Evolutionary conservation across 2,888 invertebrate species (phyloP).

Genomic region (Hydraecia micacea): DNA sequence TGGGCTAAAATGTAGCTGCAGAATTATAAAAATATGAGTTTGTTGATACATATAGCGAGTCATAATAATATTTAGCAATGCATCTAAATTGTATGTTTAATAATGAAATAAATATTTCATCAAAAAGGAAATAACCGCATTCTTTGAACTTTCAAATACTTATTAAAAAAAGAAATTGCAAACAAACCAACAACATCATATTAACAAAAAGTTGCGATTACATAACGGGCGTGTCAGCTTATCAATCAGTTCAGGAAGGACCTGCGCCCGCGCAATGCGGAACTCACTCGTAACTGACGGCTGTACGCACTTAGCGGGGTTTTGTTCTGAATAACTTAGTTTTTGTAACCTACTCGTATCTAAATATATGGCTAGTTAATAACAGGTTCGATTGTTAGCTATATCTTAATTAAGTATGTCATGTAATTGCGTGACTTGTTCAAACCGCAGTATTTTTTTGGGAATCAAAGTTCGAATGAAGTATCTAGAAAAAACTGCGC

Average conservation of each 20-base stretch:
- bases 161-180: neutral
- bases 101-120: neutral
- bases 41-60: neutral
- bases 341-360: conserved; percentile 40
- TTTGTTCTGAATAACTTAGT: conserved; percentile 42
- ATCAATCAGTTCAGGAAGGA: conserved; percentile 47
- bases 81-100: neutral
- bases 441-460: conserved; percentile 12
- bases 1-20: neutral
- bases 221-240: conserved; percentile 38
- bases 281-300: conserved; percentile 33
- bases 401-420: conserved; percentile 7
- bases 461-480: neutral
- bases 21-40: neutral
- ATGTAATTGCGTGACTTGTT: conserved; percentile 35
- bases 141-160: neutral
- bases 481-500: conserved; percentile 11
- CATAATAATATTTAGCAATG: neutral
- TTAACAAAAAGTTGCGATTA: conserved; percentile 21
- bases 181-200: neutral
- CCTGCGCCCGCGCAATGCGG: conserved; percentile 54
- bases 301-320: conserved; percentile 5
- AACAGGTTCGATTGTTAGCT: conserved; percentile 25
- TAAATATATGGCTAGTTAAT: neutral
- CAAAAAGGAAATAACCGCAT: neutral